Evolutionary conservation across 2,888 invertebrate genomes (phyloP), one percentile per base, ranked within the genome.

Genomic region (Aricia artaxerxes): DNA sequence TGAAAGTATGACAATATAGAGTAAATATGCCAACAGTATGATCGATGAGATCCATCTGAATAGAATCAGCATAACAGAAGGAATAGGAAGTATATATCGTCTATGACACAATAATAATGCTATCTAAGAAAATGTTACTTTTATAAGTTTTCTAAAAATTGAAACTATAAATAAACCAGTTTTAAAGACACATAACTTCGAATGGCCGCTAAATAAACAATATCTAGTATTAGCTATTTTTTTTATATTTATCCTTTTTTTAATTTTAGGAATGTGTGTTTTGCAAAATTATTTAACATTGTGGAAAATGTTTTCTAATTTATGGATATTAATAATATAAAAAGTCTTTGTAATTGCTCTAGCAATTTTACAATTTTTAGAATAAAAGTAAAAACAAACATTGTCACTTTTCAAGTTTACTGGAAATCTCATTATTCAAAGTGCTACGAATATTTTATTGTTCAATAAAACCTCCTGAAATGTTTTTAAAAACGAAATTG

Each of bases 401-500:
- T 2, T 13, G 31, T 69, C 35, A 69, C 5, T 38, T 69, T 69
- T 69, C 13, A 69, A 69, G 5, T 35, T 69, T 4, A 35, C 38
- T 38, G 13, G 16, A 69, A 69, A 69, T 69, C 13, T 69, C 13
- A 38, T 38, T 69, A 69, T 69, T 69, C 13, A 13, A 38, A 69
- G 69, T 69, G 35, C 1, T 38, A 35, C 7, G 4, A 38, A 35
- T 13, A 38, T 38, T 64, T 31, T 31, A 11, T 16, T 69, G 35
- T 35, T 38, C 35, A 69, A 69, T 35, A 69, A 38, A 69, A 69
- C 35, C 35, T 35, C 69, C 13, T 35, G 13, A 38, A 69, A 38
- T 69, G 13, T 69, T 38, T 69, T 69, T 69, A 69, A 69, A 69
- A 69, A 69, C 69, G 5, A 69, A 69, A 69, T 69, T 24, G 64